These are phyloP conservation scores for Alces alces DNA, from an alignment of 2,113 vertebrate species.

Conservation along the genomic window DNA sequence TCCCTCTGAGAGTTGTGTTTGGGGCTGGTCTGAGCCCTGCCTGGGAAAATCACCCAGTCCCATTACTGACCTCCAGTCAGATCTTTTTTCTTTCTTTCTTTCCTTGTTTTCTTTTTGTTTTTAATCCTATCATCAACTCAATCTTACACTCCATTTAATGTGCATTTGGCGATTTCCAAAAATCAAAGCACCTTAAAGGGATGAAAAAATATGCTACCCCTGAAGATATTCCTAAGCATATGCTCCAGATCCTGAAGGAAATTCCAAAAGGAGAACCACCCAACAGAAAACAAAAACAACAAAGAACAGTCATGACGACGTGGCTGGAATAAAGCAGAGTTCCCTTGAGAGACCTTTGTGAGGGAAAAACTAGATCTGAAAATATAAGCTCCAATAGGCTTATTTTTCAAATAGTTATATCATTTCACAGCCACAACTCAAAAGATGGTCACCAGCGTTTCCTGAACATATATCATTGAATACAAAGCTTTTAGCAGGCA, in stretches of 20 bases:
- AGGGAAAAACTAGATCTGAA: neutral
- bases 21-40: neutral
- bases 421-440: neutral
- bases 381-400: neutral
- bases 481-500: neutral
- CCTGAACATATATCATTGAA: neutral
- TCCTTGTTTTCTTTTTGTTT: neutral
- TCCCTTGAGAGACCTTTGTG: neutral
- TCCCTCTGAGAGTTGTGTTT: neutral
- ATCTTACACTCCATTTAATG: neutral
- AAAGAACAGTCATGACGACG: neutral
- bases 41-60: neutral
- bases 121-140: neutral
- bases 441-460: neutral
- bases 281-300: neutral
- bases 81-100: neutral
- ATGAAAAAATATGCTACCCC: neutral
- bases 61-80: neutral
- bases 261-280: neutral
- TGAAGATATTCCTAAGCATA: neutral
- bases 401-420: neutral
- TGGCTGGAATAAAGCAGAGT: neutral
- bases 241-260: neutral
- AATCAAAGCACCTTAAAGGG: neutral
- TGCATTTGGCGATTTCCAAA: neutral